Conservation (phyloP, 2,797 vertebrate species). For the Enteromius fasciolatus region DNA sequence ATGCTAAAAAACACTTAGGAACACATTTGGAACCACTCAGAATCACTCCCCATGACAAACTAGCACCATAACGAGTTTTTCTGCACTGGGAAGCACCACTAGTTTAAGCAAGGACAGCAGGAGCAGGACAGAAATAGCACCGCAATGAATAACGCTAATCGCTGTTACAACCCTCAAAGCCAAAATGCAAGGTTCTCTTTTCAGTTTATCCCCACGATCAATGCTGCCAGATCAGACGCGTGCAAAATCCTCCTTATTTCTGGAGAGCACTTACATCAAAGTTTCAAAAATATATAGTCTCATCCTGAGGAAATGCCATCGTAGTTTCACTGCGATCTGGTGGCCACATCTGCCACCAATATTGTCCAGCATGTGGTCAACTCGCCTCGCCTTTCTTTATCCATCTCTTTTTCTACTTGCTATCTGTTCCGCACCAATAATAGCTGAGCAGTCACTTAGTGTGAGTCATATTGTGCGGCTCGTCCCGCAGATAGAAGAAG, state of each 20-base stretch:
- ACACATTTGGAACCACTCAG: background rate
- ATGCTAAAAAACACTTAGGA: background rate
- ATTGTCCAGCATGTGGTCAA: conserved; percentile 78
- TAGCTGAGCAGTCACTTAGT: conserved; percentile 69
- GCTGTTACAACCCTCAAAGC: conserved; percentile 12
- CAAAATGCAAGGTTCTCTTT: conserved; percentile 62
- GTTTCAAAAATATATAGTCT: conserved; percentile 82
- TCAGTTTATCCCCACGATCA: conserved; percentile 79
- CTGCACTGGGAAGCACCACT: background rate
- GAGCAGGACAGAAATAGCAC: conserved; percentile 14
- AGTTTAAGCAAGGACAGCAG: background rate
- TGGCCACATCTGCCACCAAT: conserved; percentile 82
- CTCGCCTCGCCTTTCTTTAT: conserved; percentile 74
- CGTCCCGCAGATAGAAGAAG: conserved; percentile 49
- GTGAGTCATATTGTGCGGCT: conserved; percentile 62
- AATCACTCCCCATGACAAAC: background rate
- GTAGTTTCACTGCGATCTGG: conserved; percentile 80
- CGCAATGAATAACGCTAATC: conserved; percentile 38
- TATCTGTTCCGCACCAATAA: conserved; percentile 65
- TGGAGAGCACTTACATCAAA: conserved; percentile 89
- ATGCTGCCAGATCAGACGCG: conserved; percentile 83
- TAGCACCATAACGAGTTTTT: background rate
- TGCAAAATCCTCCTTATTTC: conserved; percentile 87
- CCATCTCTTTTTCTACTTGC: conserved; percentile 45
- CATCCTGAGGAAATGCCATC: conserved; percentile 91